These are phyloP conservation scores for Pediacus dermestoides DNA, from an alignment of 2,888 invertebrate species.

Conservation along the genomic window DNA sequence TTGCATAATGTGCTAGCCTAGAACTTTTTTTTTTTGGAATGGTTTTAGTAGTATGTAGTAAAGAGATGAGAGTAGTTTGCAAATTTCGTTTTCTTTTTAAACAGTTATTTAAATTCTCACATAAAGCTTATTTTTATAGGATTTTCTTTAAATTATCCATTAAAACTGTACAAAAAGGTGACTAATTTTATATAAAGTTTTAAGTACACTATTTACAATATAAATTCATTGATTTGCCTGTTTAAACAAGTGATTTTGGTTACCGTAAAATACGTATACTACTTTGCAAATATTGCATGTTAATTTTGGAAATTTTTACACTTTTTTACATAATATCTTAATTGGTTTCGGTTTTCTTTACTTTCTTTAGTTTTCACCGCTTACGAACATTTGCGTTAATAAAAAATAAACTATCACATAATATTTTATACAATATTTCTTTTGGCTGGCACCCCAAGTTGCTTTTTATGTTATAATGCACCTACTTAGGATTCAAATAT, in stretches of 20 bases:
- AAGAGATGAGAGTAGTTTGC: no score
- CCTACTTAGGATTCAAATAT: conserved; percentile 1
- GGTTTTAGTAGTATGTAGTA: no score
- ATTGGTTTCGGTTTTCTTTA: no score
- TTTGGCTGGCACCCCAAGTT: background rate
- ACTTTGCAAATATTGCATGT: conserved; percentile 25
- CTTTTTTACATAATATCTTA: conserved; percentile 18
- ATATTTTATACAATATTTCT: background rate
- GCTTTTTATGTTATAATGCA: conserved; percentile 3
- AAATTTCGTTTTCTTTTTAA: no score
- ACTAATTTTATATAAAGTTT: conserved; percentile 13
- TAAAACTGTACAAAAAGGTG: conserved; percentile 3
- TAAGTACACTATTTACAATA: conserved; percentile 27
- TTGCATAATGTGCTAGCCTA: no score
- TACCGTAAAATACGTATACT: conserved; percentile 22
- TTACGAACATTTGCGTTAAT: no score
- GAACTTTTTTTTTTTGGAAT: no score
- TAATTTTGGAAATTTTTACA: conserved; percentile 12
- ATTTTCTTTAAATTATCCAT: background rate
- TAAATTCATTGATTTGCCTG: conserved; percentile 23
- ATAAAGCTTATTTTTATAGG: no score
- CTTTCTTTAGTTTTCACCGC: no score
- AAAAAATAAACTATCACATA: conserved; percentile 4
- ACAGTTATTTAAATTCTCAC: no score
- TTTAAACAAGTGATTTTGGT: conserved; percentile 28